phyloP scores from a whole-genome alignment of 2,888 invertebrate species.

The Agrochola macilenta region DNA sequence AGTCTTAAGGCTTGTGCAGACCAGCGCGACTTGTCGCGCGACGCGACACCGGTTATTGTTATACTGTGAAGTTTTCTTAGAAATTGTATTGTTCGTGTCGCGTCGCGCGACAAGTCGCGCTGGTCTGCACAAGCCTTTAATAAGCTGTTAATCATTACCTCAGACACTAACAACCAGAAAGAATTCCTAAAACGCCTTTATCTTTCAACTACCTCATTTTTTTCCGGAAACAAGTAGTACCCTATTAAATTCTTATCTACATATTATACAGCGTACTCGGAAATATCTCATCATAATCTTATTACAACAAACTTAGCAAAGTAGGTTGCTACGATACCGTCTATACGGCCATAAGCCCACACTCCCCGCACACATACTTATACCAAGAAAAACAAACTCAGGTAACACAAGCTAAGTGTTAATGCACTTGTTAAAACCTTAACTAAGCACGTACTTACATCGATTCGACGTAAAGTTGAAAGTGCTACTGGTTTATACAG shows the following conservation, averaged over 20 bases:
- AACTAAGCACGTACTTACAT: conserved; percentile 35
- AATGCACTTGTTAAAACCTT: conserved; percentile 50
- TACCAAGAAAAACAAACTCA: conserved; percentile 48
- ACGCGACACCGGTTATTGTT: too few relatives aligned
- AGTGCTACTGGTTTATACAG: conserved; percentile 32
- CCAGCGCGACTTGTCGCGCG: too few relatives aligned
- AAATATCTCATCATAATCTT: conserved; percentile 53
- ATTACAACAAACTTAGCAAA: conserved; percentile 41
- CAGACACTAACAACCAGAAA: not conserved
- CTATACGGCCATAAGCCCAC: conserved; percentile 14
- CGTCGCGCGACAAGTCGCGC: too few relatives aligned
- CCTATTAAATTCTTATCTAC: conserved; percentile 20
- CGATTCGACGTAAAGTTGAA: conserved; percentile 34
- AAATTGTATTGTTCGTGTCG: too few relatives aligned
- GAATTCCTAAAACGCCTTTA: not conserved
- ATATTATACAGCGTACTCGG: conserved; percentile 6
- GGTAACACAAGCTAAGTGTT: conserved; percentile 44
- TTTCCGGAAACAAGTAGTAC: conserved; percentile 4
- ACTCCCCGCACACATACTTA: conserved; percentile 19
- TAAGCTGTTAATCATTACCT: not conserved
- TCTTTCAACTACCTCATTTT: not conserved
- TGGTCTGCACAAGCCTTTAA: too few relatives aligned
- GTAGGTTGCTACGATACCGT: conserved; percentile 26
- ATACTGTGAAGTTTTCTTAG: too few relatives aligned
- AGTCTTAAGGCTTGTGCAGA: too few relatives aligned